Percentiles rank a stretch among this genome's conserved stretches.
Conservation (phyloP, 2,888 invertebrate genomes). For the Apocheima hispidaria region DNA sequence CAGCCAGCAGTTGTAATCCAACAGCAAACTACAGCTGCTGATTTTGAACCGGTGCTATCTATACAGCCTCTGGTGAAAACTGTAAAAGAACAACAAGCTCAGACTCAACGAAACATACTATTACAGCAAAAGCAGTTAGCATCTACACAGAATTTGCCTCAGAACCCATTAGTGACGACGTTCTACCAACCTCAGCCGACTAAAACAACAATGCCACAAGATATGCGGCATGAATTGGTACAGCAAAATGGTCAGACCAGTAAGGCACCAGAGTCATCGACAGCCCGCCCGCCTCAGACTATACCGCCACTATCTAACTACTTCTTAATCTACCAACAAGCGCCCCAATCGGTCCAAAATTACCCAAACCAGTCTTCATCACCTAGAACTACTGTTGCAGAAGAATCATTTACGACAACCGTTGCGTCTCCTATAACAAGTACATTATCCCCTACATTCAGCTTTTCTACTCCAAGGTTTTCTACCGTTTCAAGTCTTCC, state of each 20-base stretch:
- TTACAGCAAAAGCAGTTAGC: constrained; percentile 17
- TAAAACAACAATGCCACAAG: constrained; percentile 2
- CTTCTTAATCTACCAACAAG: constrained; percentile 62
- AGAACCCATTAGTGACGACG: constrained; percentile 2
- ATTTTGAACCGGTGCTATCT: constrained; percentile 3
- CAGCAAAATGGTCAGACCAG: constrained; percentile 13
- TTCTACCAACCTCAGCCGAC: constrained; percentile 14
- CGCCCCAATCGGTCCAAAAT: constrained; percentile 48
- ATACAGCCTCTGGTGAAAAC: constrained; percentile 2
- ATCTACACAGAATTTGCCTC: constrained; percentile 7
- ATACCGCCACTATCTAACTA: constrained; percentile 47
- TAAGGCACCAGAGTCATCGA: neutral
- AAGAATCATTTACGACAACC: constrained; percentile 12
- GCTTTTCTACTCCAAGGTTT: constrained; percentile 5
- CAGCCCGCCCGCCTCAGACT: constrained; percentile 27
- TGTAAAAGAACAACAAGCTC: constrained; percentile 27
- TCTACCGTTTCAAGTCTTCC: constrained; percentile 10
- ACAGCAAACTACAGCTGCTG: constrained; percentile 3
- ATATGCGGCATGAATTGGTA: neutral
- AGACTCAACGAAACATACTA: constrained; percentile 26
- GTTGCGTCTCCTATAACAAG: constrained; percentile 23
- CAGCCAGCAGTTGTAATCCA: constrained; percentile 9
- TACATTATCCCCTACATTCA: constrained; percentile 30
- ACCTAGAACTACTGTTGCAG: constrained; percentile 31
- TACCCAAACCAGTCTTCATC: constrained; percentile 35